Base-by-base conservation (phyloP, 1,140 invertebrate species). In the Atta cephalotes region DNA sequence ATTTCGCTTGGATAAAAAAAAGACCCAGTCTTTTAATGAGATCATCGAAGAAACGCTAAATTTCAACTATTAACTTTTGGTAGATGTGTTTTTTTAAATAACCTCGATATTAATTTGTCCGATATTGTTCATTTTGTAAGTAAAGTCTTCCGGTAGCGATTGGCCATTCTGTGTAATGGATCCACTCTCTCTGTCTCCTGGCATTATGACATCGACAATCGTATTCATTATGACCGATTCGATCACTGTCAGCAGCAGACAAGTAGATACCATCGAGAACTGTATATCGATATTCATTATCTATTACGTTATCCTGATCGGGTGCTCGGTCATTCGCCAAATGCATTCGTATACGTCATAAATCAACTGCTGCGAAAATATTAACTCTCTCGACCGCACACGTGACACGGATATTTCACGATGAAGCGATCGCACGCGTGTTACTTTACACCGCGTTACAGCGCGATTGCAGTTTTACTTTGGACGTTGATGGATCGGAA, bases 321-420 rank as follows among this genome's bases (percentile, higher is more conserved):
- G 78, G 45, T 35, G 79, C 45, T 60, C 35, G 66, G 68, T 82
- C 68, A 74, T 74, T 82, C 80, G 68, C 80, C 80, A 82, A 82
- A 74, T 74, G 68, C 39, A 82, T 82, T 82, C 53, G 53, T 74
- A 82, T 31, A 49, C 25, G 56, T 56, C 39, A 82, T 82, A 82
- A 82, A 82, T 82, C 80, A 82, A 74, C 16, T n/a, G 80, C 35
- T 14, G 68, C 53, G 80, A 82, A 82, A 82, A 82, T 82, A 82
- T 82, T 82, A 82, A 82, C 80, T 82, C 79, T 72, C 80, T 74
- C 80, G 80, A 82, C 68, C 80, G 80, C 78, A 70, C 63, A 35
- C 79, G 66, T 72, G 66, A 82, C 80, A 82, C 39, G 70, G 80
- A 82, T 74, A 82, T 72, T 82, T 74, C 80, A 49, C 68, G 68